Evolutionary conservation across 2,797 vertebrate genomes (phyloP), one percentile per base, ranked within the genome.

Genomic region (Premnoplex brunnescens): DNA sequence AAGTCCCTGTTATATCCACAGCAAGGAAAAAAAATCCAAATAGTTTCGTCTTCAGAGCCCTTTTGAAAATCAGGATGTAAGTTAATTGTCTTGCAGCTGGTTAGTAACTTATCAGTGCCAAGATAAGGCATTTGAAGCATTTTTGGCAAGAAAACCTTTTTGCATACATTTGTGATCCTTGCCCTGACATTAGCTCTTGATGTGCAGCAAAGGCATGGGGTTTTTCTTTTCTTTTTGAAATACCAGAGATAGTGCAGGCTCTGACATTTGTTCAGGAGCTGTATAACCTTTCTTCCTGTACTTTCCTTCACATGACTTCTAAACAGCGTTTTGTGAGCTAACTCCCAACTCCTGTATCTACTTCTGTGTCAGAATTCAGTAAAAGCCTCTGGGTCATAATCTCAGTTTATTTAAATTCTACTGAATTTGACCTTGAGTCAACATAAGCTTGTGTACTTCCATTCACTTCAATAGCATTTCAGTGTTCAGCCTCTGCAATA

Each of bases 371-470:
- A 85, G 81, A 83, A 88, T 62, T 94, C 39, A 92, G 43, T 62
- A 69, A 87, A 62, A 62, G 51, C 21, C 59, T 54, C 32, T 51
- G 27, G 43, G 58, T 36, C 46, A 34, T 48, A 28, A 59, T 69
- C 51, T 55, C 54, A 78, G 62, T 7, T 83, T 87, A 28, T 77
- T 87, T 79, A 79, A 93, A 79, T 89, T 85, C 63, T 62, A 7
- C 36, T 71, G 84, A 54, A 32, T 85, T 81, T 86, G 72, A 95
- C 85, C 87, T 84, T 92, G 72, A 91, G 43, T 85, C 51, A 39
- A 6, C 3, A 3, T 55, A 81, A 68, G 54, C 52, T 69, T 66
- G 37, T 56, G 49, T 39, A 46, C 55, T 54, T 89, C 52, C 27
- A 22, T 79, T 91, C 21, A 23, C 63, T 89, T 73, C 69, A 78